Percentiles rank a stretch among this genome's conserved stretches.
phyloP scores from a whole-genome alignment of 1,140 invertebrate genomes.

The Apis laboriosa region DNA sequence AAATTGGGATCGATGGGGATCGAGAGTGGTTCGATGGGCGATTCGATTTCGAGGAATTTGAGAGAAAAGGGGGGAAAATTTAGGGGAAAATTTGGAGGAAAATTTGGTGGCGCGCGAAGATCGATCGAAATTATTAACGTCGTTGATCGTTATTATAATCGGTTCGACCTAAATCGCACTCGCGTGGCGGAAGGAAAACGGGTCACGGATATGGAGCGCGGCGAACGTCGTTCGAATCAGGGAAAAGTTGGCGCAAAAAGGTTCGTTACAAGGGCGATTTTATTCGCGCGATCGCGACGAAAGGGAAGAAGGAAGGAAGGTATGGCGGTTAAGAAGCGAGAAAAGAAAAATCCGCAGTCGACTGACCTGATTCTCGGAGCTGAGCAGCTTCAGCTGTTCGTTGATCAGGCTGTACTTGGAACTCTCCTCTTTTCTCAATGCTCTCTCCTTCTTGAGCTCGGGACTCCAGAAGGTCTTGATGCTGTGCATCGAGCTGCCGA shows the following conservation, averaged over 20 bases:
- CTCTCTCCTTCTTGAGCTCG: slow-evolving; percentile 98
- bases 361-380: slow-evolving; percentile 97
- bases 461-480: slow-evolving; percentile 99
- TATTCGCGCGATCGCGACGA: not conserved
- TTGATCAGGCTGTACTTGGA: slow-evolving; percentile 98
- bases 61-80: not conserved
- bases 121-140: not conserved
- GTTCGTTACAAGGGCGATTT: too few relatives aligned
- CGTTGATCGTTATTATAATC: not conserved
- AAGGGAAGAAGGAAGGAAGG: not conserved
- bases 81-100: not conserved
- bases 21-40: too few relatives aligned
- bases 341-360: slow-evolving; percentile 27
- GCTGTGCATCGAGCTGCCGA: slow-evolving; percentile 99
- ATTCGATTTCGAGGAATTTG: not conserved
- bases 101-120: not conserved
- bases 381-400: slow-evolving; percentile 97
- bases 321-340: not conserved
- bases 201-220: slow-evolving; percentile 4
- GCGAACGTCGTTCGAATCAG: not conserved
- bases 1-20: too few relatives aligned
- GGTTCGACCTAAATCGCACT: slow-evolving; percentile 39
- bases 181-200: slow-evolving; percentile 17
- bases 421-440: slow-evolving; percentile 97
- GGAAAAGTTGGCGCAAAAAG: too few relatives aligned